Evolutionary conservation across 2,888 invertebrate species (phyloP).

Genomic region (Sarcophaga caerulescens): DNA sequence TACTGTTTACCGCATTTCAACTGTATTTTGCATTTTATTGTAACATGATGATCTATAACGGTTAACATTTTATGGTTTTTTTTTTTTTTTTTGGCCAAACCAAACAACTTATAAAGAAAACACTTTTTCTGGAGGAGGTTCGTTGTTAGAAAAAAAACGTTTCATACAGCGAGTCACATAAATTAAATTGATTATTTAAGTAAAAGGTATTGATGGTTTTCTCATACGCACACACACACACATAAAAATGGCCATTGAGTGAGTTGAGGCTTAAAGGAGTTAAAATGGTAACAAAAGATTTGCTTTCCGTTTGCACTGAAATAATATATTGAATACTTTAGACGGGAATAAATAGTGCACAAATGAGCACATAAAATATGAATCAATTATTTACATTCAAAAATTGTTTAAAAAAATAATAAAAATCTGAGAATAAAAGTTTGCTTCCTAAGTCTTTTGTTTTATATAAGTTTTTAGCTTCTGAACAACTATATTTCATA

Average conservation of each 20-base stretch:
- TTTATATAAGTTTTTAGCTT: background rate
- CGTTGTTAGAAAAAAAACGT: conserved; percentile 43
- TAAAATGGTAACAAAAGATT: conserved; percentile 41
- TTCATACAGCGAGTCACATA: conserved; percentile 56
- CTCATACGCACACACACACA: background rate
- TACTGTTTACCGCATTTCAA: conserved; percentile 51
- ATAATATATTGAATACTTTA: too few species aligned
- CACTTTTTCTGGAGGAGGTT: conserved; percentile 58
- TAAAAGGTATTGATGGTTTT: conserved; percentile 36
- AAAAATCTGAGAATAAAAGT: background rate
- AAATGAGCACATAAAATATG: too few species aligned
- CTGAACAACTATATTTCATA: background rate
- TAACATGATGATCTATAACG: conserved; percentile 69
- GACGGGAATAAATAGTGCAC: too few species aligned
- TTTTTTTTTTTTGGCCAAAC: conserved; percentile 39
- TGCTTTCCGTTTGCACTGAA: too few species aligned
- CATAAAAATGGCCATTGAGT: background rate
- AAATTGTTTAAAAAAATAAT: background rate
- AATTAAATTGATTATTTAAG: conserved; percentile 60
- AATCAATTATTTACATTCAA: too few species aligned
- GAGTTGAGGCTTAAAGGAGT: background rate
- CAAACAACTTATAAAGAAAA: background rate
- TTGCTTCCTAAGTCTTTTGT: conserved; percentile 6
- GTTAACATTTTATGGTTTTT: conserved; percentile 63
- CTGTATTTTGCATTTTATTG: conserved; percentile 68